A percentile compares a stretch with the other conserved stretches of the same genome.
phyloP scores from a whole-genome alignment of 2,113 vertebrate species.

The Perca flavescens region DNA sequence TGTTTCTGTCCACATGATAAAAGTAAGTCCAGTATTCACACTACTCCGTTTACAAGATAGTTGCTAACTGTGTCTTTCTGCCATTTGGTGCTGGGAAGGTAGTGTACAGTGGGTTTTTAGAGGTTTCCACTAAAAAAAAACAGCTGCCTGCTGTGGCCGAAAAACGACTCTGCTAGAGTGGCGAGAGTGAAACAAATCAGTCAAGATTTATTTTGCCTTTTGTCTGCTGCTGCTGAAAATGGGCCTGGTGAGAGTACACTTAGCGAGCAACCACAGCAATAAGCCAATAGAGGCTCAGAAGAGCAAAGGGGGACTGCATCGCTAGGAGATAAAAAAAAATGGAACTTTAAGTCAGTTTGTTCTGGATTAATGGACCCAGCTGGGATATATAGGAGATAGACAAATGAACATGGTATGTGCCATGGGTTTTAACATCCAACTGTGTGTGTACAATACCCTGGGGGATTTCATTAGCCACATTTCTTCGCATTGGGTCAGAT shows the following conservation, averaged over 20 bases:
- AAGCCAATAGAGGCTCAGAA: not conserved
- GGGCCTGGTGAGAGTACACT: not conserved
- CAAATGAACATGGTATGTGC: not conserved
- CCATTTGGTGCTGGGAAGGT: not conserved
- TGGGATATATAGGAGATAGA: not conserved
- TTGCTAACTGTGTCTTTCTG: not conserved
- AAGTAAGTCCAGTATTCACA: not conserved
- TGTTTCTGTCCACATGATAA: not conserved
- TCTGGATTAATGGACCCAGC: not conserved
- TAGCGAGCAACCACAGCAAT: not conserved
- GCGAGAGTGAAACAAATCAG: not conserved
- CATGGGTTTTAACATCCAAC: not conserved
- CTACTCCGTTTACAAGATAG: conserved; percentile 10
- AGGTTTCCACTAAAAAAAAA: not conserved
- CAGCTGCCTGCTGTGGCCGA: conserved; percentile 1
- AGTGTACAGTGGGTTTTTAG: not conserved
- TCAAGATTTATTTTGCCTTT: not conserved
- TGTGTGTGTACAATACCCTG: conserved; percentile 20
- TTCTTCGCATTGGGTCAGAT: conserved; percentile 47
- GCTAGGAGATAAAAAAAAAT: not conserved
- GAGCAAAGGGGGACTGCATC: not conserved
- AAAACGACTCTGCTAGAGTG: not conserved
- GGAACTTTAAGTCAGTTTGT: not conserved
- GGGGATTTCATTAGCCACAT: conserved; percentile 52
- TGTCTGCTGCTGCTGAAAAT: conserved; percentile 20